phyloP scores from a whole-genome alignment of 2,797 vertebrate genomes.

The Galago senegalensis region DNA sequence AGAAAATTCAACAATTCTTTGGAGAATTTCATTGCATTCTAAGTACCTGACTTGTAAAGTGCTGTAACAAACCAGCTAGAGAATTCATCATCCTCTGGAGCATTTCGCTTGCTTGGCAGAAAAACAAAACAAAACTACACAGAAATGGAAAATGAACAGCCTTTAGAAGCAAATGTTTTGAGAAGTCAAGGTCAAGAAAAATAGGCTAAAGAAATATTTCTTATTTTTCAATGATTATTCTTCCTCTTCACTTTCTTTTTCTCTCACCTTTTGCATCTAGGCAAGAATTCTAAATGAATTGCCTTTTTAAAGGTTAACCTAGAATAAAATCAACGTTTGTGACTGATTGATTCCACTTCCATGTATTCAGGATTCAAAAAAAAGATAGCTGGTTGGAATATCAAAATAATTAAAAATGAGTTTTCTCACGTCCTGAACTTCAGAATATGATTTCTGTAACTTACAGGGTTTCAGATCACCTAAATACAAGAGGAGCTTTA shows the following conservation, averaged over 20 bases:
- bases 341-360: not conserved
- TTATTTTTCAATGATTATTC: not conserved
- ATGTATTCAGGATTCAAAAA: slow-evolving; percentile 38
- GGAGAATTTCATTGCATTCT: slow-evolving; percentile 74
- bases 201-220: slow-evolving; percentile 15
- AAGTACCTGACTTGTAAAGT: slow-evolving; percentile 54
- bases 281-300: slow-evolving; percentile 48
- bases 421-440: slow-evolving; percentile 45
- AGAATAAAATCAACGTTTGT: not conserved
- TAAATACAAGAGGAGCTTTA: slow-evolving; percentile 1
- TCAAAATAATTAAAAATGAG: slow-evolving; percentile 14
- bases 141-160: slow-evolving; percentile 65
- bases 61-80: slow-evolving; percentile 76
- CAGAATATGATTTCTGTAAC: not conserved
- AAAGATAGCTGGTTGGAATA: not conserved
- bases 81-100: slow-evolving; percentile 77
- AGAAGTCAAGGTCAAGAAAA: slow-evolving; percentile 62
- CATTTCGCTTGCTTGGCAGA: slow-evolving; percentile 62
- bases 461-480: not conserved
- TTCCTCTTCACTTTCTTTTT: not conserved
- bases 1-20: slow-evolving; percentile 74
- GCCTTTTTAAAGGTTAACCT: not conserved
- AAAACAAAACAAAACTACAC: slow-evolving; percentile 70
- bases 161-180: slow-evolving; percentile 70
- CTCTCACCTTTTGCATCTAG: not conserved